Evolutionary conservation across 2,113 vertebrate species (phyloP), one percentile per base, ranked within the genome.

Genomic region (Tetraodon nigroviridis): DNA sequence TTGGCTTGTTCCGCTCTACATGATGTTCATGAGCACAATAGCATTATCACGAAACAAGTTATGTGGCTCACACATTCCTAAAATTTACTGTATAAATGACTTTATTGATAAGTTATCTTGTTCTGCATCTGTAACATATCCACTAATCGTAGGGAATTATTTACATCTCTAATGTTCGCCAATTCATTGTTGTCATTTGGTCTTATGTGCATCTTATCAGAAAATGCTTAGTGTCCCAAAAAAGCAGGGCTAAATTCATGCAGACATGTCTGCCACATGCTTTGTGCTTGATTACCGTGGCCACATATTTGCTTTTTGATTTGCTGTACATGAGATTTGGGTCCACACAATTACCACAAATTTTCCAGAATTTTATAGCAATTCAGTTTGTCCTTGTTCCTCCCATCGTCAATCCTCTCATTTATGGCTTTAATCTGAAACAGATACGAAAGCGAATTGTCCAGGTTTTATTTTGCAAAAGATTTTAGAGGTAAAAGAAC

Each of bases 251-350:
- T 0, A 74, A 59, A 27, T 80, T 74, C 14, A 71, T 74, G 67
- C 63, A 77, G 12, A 74, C 78, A 40, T 77, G 74, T 58, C 0
- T 77, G 1, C 78, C 74, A 50, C 70, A 74, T 56, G 14, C 77
- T 10, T 10, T 80, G 7, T 58, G 27, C 61, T 57, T 80, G 12
- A 10, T 46, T 0, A 15, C 16, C 3, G 4, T 67, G 20, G 5
- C 32, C 17, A 19, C 1, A 1, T 64, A 6, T 17, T 12, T 68
- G 21, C 21, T 55, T 6, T 80, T 80, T 71, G 78, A 80, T 55
- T 55, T 76, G 27, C 4, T 76, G 53, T 68, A 64, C 10, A 54
- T 69, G 20, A 16, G 71, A 16, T 74, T 56, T 32, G 64, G 78
- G n/a, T 55, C 55, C 10, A 20, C 41, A 18, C 0, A 13, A 0